Conservation (phyloP, 1,140 invertebrate species). For the Temnothorax nylanderi region DNA sequence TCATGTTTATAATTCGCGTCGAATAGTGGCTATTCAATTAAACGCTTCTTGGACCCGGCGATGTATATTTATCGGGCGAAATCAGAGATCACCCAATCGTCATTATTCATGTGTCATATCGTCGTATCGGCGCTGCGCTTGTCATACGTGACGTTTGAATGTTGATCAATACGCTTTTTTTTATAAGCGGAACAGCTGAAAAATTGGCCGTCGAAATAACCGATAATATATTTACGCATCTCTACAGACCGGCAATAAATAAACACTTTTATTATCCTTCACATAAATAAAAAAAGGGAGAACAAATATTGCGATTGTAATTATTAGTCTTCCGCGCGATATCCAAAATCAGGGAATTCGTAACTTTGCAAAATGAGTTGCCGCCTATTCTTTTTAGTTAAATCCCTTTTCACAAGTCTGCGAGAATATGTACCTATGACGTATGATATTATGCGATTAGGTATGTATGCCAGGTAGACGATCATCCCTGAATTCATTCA, state of each 20-base stretch:
- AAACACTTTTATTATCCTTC: not conserved
- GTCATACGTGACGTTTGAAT: conserved; percentile 33
- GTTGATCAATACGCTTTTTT: conserved; percentile 19
- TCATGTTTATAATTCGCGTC: conserved; percentile 62
- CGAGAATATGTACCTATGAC: not conserved
- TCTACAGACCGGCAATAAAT: conserved; percentile 8
- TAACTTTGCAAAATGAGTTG: not conserved
- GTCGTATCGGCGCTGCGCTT: conserved; percentile 10
- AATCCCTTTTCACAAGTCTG: not conserved
- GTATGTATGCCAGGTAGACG: not conserved
- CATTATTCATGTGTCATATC: conserved; percentile 27
- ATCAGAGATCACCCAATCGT: conserved; percentile 44
- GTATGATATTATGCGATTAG: not conserved
- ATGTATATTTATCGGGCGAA: conserved; percentile 46
- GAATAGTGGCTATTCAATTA: conserved; percentile 55
- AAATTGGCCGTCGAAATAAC: conserved; percentile 42
- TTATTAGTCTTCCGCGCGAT: not conserved
- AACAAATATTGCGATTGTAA: not conserved
- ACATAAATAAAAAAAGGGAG: not conserved
- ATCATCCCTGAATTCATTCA: conserved; percentile 11
- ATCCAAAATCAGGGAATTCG: not conserved
- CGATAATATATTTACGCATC: conserved; percentile 34
- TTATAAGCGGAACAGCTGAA: conserved; percentile 7
- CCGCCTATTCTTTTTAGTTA: not conserved
- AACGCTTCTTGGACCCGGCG: conserved; percentile 47